phyloP scores from a whole-genome alignment of 2,888 invertebrate species.

The Actias luna region DNA sequence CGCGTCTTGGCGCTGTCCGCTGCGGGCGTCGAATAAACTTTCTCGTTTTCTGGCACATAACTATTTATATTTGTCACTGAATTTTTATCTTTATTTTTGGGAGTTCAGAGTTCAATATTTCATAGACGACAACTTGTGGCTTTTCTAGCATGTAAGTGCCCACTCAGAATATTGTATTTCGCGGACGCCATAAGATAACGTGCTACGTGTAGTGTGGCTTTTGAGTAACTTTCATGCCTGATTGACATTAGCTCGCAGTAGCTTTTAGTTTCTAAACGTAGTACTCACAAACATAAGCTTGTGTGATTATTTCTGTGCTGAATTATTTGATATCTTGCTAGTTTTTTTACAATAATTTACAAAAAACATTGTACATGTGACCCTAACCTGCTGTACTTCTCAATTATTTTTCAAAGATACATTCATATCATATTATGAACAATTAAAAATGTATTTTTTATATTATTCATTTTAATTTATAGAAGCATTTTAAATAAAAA shows the following conservation, averaged over 20 bases:
- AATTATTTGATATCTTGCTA: too few species aligned
- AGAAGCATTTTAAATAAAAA: too few species aligned
- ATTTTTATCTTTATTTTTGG: constrained; percentile 27
- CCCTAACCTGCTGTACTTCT: too few species aligned
- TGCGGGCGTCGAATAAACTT: constrained; percentile 46
- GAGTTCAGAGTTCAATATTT: constrained; percentile 31
- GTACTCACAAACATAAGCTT: constrained; percentile 20
- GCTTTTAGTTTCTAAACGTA: constrained; percentile 43
- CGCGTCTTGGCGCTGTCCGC: constrained; percentile 47
- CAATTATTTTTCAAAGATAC: too few species aligned
- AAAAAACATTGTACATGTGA: too few species aligned
- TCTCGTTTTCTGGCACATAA: constrained; percentile 30
- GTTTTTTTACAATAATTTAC: too few species aligned
- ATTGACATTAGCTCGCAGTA: constrained; percentile 24
- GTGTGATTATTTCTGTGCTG: background rate
- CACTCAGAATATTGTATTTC: constrained; percentile 38
- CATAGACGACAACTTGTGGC: constrained; percentile 15
- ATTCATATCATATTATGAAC: too few species aligned
- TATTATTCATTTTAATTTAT: too few species aligned
- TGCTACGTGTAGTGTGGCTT: constrained; percentile 44
- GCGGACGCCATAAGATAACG: constrained; percentile 41
- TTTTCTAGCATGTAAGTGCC: constrained; percentile 25
- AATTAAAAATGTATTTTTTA: too few species aligned
- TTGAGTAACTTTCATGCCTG: constrained; percentile 37
- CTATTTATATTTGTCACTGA: constrained; percentile 2